phyloP scores from a whole-genome alignment of 2,888 invertebrate genomes.

The Cataglyphis rosenhaueri region DNA sequence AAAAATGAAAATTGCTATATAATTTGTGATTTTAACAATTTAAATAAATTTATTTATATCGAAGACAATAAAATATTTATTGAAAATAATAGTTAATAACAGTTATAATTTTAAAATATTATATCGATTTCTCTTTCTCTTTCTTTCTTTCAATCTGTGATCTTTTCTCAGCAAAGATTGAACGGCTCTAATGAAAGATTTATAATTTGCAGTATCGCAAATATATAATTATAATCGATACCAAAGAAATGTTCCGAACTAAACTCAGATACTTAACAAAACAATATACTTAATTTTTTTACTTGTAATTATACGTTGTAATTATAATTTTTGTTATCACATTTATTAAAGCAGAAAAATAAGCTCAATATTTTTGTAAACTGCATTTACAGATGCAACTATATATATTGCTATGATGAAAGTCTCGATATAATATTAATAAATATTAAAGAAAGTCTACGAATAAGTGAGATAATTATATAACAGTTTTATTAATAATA shows the following conservation, averaged over 20 bases:
- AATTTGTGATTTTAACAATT: not conserved
- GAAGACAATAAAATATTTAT: conserved; percentile 1
- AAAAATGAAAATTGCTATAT: not conserved
- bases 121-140: not conserved
- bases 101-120: not conserved
- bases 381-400: conserved; percentile 22
- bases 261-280: not conserved
- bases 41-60: not conserved
- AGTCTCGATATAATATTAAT: not conserved
- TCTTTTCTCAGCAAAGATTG: not conserved
- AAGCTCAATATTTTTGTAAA: conserved; percentile 35
- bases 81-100: not conserved
- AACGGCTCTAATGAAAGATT: not conserved
- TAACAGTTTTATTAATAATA: not conserved
- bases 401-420: conserved; percentile 18
- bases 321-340: not conserved
- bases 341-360: not conserved
- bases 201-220: not conserved
- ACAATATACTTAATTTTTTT: conserved; percentile 1
- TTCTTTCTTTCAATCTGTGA: not conserved
- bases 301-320: conserved; percentile 1
- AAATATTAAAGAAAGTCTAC: not conserved
- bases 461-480: not conserved
- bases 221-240: not conserved
- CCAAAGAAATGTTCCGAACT: conserved; percentile 6